phyloP scores from a whole-genome alignment of 1,140 invertebrate species.

The Dolichoris vasculosae region DNA sequence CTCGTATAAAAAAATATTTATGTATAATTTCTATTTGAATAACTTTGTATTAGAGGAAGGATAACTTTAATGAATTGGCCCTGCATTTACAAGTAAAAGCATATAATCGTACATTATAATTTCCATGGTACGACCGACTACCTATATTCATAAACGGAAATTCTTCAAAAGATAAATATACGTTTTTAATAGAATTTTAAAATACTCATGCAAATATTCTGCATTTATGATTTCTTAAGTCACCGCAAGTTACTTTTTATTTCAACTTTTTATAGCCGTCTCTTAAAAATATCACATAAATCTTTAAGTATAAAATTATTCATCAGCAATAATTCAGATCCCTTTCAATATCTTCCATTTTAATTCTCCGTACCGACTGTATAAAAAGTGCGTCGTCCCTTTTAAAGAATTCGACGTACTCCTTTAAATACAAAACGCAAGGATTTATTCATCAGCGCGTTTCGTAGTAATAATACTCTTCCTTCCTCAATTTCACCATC shows the following conservation, averaged over 20 bases:
- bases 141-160: no score
- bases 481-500: constrained; percentile 49
- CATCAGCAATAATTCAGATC: neutral
- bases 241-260: neutral
- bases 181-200: neutral
- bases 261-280: neutral
- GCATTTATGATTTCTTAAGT: neutral
- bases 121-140: no score
- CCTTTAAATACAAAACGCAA: constrained; percentile 27
- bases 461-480: constrained; percentile 49
- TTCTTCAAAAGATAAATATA: no score
- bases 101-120: no score
- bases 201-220: neutral
- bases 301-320: neutral
- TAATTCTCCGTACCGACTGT: neutral
- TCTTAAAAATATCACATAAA: neutral
- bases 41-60: no score
- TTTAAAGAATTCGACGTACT: neutral
- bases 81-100: no score
- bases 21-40: no score
- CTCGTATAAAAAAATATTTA: no score
- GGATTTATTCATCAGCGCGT: constrained; percentile 6
- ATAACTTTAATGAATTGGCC: no score
- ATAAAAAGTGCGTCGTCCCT: constrained; percentile 5
- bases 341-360: neutral